Evolutionary conservation across 2,797 vertebrate species (phyloP), one percentile per base, ranked within the genome.

Genomic region (Pterois miles): DNA sequence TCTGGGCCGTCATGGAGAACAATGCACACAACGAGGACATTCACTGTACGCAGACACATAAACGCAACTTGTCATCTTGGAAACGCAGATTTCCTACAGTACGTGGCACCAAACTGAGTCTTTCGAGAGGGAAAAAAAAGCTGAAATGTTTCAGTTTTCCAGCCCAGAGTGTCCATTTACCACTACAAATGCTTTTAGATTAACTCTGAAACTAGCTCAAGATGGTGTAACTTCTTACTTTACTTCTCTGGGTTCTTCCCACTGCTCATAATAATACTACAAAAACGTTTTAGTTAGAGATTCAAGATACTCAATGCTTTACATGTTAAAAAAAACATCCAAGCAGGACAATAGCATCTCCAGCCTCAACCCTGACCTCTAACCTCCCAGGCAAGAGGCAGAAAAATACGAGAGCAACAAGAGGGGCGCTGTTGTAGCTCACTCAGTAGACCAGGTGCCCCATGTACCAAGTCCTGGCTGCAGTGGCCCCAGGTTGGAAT

Each of bases 11-110:
- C 78, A 31, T 84, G 59, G 77, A 88, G 79, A 91, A 94, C 88
- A 91, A 91, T 88, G 23, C 63, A 69, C 83, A 92, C 91, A 93
- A 78, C 46, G 56, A 71, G 71, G 43, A 88, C 89, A 83, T 88
- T 90, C 74, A 90, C 56, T 73, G 71, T 25, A 72, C 50, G 31
- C 0, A 84, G 82, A 84, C 81, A 20, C 63, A 58, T 2, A 34
- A 53, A 73, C 66, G 63, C 63, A 43, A 76, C 59, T 34, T 16
- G 33, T 72, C 66, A n/a, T 74, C 69, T 62, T 5, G 71, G 22
- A 57, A 63, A 48, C 71, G 22, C 46, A 56, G 23, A 56, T 7
- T 46, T 65, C 23, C 29, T 22, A 13, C 40, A 71, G 29, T 5
- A 23, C 29, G 12, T 43, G 23, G 13, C 16, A 43, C 29, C 12